Percentiles rank a stretch among this genome's conserved stretches.
Conservation (phyloP, 2,113 vertebrate genomes). For the Microtus pennsylvanicus region DNA sequence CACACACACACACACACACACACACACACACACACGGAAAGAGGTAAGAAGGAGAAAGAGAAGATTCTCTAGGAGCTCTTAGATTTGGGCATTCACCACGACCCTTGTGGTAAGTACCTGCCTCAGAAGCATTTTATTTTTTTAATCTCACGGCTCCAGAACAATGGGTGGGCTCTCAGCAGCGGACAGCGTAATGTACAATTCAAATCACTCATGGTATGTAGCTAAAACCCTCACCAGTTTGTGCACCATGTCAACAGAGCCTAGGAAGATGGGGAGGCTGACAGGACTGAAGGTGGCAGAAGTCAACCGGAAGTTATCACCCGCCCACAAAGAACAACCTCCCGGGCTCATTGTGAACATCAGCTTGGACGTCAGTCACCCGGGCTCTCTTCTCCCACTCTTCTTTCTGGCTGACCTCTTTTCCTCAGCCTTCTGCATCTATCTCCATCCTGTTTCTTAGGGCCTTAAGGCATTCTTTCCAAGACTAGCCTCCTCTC, state of each 20-base stretch:
- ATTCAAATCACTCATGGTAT: background rate
- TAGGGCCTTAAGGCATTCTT: background rate
- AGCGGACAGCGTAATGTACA: background rate
- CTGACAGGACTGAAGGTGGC: background rate
- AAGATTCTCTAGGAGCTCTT: background rate
- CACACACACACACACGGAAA: background rate
- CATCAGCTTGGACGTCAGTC: background rate
- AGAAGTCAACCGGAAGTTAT: background rate
- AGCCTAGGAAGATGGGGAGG: background rate
- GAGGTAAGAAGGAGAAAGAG: too few relatives aligned
- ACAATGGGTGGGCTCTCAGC: background rate
- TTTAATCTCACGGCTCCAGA: background rate
- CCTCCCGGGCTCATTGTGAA: background rate
- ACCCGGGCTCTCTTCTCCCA: background rate
- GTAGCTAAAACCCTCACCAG: background rate
- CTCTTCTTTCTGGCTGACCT: background rate
- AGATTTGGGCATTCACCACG: background rate
- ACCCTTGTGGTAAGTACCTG: background rate
- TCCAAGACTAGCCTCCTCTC: background rate
- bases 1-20: fast-evolving
- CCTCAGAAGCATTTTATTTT: constrained; percentile 16
- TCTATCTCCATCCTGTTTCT: background rate
- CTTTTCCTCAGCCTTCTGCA: background rate
- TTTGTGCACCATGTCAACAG: background rate
- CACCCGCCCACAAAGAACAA: constrained; percentile 4